Evolutionary conservation across 2,113 vertebrate species (phyloP).

Genomic region (Taxidea taxus): DNA sequence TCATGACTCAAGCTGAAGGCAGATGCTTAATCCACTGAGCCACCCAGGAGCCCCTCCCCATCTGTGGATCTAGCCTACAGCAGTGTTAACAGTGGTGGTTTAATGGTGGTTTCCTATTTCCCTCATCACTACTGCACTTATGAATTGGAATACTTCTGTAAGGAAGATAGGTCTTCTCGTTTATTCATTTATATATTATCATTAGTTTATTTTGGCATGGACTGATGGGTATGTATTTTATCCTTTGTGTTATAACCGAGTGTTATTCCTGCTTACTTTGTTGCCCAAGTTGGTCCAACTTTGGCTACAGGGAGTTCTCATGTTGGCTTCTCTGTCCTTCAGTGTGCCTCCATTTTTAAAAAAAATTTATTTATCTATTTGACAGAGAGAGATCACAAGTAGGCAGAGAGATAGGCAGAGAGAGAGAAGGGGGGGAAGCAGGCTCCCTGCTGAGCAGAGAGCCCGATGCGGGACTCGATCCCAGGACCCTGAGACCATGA

Average conservation of each 20-base stretch:
- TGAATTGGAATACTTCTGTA: not conserved
- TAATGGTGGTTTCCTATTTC: not conserved
- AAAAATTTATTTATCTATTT: too few relatives aligned
- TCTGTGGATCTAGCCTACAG: not conserved
- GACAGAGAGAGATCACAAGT: too few relatives aligned
- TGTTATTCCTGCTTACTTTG: not conserved
- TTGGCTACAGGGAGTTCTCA: not conserved
- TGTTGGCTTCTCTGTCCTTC: not conserved
- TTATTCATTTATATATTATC: not conserved
- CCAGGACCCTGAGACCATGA: too few relatives aligned
- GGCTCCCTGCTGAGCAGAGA: too few relatives aligned
- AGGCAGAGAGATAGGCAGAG: too few relatives aligned
- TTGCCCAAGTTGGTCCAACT: not conserved
- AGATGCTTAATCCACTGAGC: too few relatives aligned
- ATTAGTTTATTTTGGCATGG: not conserved
- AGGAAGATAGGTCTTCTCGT: not conserved
- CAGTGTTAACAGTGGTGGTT: not conserved
- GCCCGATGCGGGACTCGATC: too few relatives aligned
- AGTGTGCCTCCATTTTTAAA: not conserved
- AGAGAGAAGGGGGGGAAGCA: too few relatives aligned
- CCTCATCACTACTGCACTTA: not conserved
- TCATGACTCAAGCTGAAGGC: too few relatives aligned
- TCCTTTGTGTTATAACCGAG: not conserved
- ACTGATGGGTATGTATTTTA: not conserved
- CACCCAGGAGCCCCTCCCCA: too few relatives aligned